A percentile compares a stretch with the other conserved stretches of the same genome.
These are phyloP conservation scores for Eupithecia inturbata DNA, from an alignment of 2,888 invertebrate genomes.

Conservation along the genomic window DNA sequence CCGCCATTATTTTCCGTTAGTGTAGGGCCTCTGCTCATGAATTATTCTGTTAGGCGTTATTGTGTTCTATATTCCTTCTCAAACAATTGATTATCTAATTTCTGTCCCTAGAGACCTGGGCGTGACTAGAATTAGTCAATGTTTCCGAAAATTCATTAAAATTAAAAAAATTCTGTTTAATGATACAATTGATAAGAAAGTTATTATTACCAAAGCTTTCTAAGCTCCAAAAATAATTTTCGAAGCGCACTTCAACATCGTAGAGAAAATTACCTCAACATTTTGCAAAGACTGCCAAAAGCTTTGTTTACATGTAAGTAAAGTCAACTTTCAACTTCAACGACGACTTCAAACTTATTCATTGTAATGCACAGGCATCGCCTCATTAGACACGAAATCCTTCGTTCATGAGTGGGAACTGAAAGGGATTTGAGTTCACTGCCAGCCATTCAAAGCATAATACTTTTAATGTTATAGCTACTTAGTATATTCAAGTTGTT, in stretches of 20 bases:
- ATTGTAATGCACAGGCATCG: neutral
- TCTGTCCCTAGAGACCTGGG: neutral
- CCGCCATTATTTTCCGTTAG: constrained; percentile 54
- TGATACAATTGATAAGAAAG: neutral
- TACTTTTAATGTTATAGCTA: neutral
- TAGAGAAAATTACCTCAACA: no score
- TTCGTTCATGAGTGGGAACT: constrained; percentile 18
- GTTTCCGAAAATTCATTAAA: neutral
- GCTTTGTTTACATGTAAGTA: neutral
- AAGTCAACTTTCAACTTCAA: neutral
- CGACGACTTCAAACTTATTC: neutral
- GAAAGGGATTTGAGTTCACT: constrained; percentile 32
- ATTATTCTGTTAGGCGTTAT: constrained; percentile 52
- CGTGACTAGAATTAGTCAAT: neutral
- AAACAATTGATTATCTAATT: constrained; percentile 51
- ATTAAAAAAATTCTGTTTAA: neutral
- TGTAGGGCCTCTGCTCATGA: constrained; percentile 51
- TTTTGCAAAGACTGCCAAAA: neutral
- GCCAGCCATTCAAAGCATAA: constrained; percentile 23
- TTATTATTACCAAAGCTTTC: no score
- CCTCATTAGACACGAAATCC: constrained; percentile 6
- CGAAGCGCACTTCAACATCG: neutral
- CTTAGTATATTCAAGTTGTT: neutral
- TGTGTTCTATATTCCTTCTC: constrained; percentile 49
- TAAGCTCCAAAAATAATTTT: neutral